A percentile compares a stretch with the other conserved stretches of the same genome.
Conservation (phyloP, 1,140 invertebrate genomes). For the Trachelipus rathkii region DNA sequence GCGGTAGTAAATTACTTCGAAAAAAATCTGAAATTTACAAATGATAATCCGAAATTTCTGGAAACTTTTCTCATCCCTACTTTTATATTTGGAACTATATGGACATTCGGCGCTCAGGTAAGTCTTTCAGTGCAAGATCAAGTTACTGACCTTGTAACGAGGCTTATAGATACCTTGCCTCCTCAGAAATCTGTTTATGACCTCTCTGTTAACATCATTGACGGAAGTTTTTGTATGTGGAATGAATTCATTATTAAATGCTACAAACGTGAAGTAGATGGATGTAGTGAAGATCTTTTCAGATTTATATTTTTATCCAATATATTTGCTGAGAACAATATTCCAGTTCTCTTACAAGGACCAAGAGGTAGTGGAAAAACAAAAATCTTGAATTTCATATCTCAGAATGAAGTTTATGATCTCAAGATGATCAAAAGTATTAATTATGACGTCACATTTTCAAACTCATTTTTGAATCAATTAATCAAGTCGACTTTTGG, state of each 20-base stretch:
- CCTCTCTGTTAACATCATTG: neutral
- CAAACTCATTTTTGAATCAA: neutral
- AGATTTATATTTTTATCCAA: neutral
- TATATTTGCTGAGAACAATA: neutral
- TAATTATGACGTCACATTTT: neutral
- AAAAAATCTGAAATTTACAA: neutral
- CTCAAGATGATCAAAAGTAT: neutral
- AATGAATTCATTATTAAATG: neutral
- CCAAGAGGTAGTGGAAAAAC: neutral
- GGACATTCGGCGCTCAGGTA: neutral
- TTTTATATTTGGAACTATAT: neutral
- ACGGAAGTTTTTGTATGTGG: neutral
- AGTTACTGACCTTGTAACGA: neutral
- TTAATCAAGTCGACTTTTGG: neutral
- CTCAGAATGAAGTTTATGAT: neutral
- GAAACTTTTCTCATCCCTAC: neutral
- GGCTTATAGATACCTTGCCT: neutral
- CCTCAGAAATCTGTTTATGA: neutral
- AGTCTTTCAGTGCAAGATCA: neutral
- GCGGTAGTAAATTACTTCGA: neutral
- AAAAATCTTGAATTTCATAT: neutral
- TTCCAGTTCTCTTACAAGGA: neutral
- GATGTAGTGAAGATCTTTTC: no score
- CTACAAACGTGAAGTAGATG: no score
- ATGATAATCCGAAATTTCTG: no score